Conservation (phyloP, 2,888 invertebrate species). For the Mactromeris polynyma region DNA sequence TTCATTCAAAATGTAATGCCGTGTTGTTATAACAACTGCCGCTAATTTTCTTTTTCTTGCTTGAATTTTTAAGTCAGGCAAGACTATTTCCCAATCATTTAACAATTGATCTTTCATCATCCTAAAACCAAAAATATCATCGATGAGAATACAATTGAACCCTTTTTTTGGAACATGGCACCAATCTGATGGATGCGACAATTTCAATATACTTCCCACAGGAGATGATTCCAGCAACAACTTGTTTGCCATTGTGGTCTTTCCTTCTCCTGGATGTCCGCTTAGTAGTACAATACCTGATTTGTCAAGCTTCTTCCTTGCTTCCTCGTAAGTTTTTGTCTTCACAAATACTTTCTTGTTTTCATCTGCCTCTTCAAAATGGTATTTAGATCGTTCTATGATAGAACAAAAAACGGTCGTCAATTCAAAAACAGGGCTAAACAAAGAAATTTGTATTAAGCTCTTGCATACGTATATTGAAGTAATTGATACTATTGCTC, state of each 20-base stretch:
- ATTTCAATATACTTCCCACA: neutral
- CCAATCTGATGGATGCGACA: neutral
- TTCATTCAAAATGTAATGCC: slow-evolving; percentile 6
- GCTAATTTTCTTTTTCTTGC: neutral
- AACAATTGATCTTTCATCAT: neutral
- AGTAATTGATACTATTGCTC: no score
- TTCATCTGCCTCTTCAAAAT: neutral
- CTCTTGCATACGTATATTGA: no score
- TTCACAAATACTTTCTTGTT: neutral
- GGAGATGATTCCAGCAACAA: neutral
- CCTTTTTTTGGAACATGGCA: neutral
- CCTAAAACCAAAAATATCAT: slow-evolving; percentile 15
- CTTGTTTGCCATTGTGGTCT: slow-evolving; percentile 1
- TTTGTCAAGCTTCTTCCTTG: neutral
- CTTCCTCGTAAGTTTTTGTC: neutral
- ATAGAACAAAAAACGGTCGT: no score
- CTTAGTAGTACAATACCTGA: neutral
- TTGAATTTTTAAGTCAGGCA: neutral
- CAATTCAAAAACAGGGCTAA: no score
- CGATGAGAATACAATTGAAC: slow-evolving; percentile 2
- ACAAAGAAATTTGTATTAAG: no score
- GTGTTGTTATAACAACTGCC: slow-evolving; percentile 4
- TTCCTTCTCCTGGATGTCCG: slow-evolving; percentile 25
- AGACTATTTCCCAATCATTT: neutral
- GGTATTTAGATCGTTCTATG: neutral